phyloP scores from a whole-genome alignment of 2,888 invertebrate genomes.

The Bombylius major region DNA sequence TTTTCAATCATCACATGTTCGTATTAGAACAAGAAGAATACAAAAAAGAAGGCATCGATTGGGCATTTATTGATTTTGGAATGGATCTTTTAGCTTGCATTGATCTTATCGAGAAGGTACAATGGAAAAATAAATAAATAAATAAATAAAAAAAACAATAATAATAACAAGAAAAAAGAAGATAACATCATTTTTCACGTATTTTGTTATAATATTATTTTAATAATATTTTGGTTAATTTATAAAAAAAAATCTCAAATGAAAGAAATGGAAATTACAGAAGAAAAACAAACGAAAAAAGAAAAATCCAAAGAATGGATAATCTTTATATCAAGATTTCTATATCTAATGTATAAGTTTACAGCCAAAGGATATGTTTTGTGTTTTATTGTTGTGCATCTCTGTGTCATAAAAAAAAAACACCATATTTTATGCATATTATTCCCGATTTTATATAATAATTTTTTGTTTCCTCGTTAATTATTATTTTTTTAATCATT shows the following conservation, averaged over 20 bases:
- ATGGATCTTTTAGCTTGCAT: conserved; percentile 94
- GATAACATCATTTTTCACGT: no score
- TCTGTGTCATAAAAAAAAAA: background rate
- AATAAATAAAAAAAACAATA: background rate
- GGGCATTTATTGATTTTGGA: conserved; percentile 96
- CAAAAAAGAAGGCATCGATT: conserved; percentile 85
- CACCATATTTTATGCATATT: background rate
- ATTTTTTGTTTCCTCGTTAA: background rate
- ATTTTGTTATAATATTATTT: no score
- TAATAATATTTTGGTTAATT: no score
- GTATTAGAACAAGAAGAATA: conserved; percentile 96
- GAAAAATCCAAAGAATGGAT: no score
- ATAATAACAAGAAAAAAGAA: no score
- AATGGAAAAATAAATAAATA: background rate
- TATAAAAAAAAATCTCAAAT: no score
- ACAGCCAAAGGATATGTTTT: background rate
- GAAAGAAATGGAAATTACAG: no score
- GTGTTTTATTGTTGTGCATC: background rate
- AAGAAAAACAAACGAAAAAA: no score
- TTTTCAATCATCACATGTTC: conserved; percentile 99
- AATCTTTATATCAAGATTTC: no score
- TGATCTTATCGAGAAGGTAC: conserved; percentile 85
- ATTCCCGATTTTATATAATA: background rate
- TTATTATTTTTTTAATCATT: background rate
- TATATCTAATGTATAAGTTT: no score